Evolutionary conservation across 1,140 invertebrate genomes (phyloP), one percentile per base, ranked within the genome.

Genomic region (Eumeta japonica): DNA sequence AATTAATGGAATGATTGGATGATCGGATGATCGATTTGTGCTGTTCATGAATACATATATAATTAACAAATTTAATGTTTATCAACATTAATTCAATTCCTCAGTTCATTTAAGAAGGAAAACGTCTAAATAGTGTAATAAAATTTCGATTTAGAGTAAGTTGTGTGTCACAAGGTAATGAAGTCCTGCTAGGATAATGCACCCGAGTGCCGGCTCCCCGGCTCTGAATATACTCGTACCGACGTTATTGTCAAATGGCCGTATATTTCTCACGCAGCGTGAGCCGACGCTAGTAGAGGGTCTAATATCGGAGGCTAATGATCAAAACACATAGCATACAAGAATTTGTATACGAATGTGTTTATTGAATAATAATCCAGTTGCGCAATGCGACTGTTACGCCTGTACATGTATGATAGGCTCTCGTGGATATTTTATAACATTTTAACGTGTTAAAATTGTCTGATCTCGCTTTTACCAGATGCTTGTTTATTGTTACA

Each of bases 191-290:
- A 46, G 50, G 42, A 49, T 45, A 48, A 48, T 37, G 37, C 39
- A 15, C 24, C 37, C 39, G 46, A 43, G 39, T 49, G 49, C 45
- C 43, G 47, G 39, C 43, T 33, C 41, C 31, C 34, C 47, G 47
- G 43, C 43, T 39, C 37, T 39, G 46, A 45, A 52, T 56, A 52
- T 46, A 48, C 43, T 52, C 35, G 39, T 48, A 44, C 46, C 46
- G 46, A 50, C 43, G 45, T 57, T 62, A 52, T 55, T 58, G 51
- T 57, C 55, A 58, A 62, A 62, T 58, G 51, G 46, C 43, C 39
- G 41, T 39, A 50, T 49, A 62, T 62, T 52, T 62, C 52, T 62
- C 55, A 62, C 54, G 44, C 54, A 52, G 58, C 58, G 36, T 52
- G 54, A 55, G 46, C 19, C 50, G 36, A 32, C 50, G 48, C 48